These are phyloP conservation scores for Catharus bicknelli DNA, from an alignment of 2,113 vertebrate species.

Conservation along the genomic window DNA sequence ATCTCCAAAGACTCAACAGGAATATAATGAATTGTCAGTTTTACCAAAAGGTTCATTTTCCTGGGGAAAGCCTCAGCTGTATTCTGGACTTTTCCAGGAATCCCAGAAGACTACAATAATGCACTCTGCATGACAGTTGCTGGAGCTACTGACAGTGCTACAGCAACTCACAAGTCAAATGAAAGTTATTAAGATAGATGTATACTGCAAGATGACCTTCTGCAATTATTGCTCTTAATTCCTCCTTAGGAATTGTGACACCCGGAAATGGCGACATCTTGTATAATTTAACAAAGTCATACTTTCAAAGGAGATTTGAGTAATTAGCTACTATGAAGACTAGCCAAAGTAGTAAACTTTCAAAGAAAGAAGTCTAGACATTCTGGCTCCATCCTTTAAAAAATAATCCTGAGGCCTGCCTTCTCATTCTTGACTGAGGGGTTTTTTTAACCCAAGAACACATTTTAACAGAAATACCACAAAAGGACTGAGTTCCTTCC, in stretches of 20 bases:
- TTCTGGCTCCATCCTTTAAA: background rate
- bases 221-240: background rate
- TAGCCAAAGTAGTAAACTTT: background rate
- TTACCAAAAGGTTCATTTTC: background rate
- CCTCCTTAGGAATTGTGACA: background rate
- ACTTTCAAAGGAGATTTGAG: background rate
- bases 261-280: background rate
- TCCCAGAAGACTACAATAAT: background rate
- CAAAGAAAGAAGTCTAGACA: conserved; percentile 14
- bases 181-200: background rate
- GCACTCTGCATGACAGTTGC: background rate
- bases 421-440: background rate
- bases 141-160: background rate
- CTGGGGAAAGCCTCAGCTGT: background rate
- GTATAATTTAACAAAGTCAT: background rate
- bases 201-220: background rate
- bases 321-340: background rate
- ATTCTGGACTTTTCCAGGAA: background rate
- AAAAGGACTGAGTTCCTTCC: background rate
- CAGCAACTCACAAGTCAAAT: background rate
- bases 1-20: background rate
- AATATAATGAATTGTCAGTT: background rate
- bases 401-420: background rate
- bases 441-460: background rate
- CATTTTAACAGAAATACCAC: conserved; percentile 16